Conservation (phyloP, 1,140 invertebrate species). For the Acarapis woodi region DNA sequence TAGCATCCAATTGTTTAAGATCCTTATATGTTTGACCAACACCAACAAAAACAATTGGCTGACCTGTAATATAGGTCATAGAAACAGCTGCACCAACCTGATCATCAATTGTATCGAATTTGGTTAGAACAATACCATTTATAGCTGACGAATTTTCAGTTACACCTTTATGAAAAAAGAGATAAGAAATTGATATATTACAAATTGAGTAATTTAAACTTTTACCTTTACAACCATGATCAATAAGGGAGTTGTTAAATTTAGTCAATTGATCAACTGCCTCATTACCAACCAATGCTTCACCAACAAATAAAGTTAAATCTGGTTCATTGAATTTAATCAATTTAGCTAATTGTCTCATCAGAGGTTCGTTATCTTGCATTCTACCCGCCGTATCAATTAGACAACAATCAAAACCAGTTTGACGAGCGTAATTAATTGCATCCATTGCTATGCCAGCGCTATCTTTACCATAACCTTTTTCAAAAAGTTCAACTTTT, state of each 20-base stretch:
- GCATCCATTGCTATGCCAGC: slow-evolving; percentile 92
- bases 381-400: slow-evolving; percentile 95
- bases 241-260: slow-evolving; percentile 70
- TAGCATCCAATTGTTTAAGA: slow-evolving; percentile 79
- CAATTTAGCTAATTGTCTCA: slow-evolving; percentile 76
- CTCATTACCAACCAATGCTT: slow-evolving; percentile 97
- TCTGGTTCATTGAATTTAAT: slow-evolving; percentile 78
- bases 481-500: slow-evolving; percentile 87
- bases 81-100: slow-evolving; percentile 87
- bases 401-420: slow-evolving; percentile 58
- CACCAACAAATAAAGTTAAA: slow-evolving; percentile 90
- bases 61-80: slow-evolving; percentile 98
- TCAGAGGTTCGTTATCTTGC: slow-evolving; percentile 98
- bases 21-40: slow-evolving; percentile 98
- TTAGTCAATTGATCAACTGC: slow-evolving; percentile 96
- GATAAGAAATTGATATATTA: no score
- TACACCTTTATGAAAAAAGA: neutral
- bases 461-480: slow-evolving; percentile 81
- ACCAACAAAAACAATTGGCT: slow-evolving; percentile 97
- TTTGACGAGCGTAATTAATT: slow-evolving; percentile 48
- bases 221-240: slow-evolving; percentile 9
- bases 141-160: slow-evolving; percentile 16
- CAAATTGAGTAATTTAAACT: neutral
- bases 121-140: slow-evolving; percentile 29
- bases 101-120: slow-evolving; percentile 31